Conservation (phyloP, 2,113 vertebrate species). For the Charina bottae region DNA sequence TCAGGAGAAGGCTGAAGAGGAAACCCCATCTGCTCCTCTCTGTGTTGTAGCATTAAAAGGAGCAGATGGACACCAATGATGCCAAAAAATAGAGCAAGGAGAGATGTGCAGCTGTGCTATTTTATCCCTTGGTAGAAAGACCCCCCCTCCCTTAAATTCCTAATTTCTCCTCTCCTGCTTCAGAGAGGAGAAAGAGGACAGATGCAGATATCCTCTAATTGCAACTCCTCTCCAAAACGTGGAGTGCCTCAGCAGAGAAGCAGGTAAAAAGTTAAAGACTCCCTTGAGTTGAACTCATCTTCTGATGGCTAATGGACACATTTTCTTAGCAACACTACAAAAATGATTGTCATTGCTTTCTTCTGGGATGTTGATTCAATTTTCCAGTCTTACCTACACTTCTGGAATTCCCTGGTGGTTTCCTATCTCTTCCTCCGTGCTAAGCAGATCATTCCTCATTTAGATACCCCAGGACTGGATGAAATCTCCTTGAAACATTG, state of each 20-base stretch:
- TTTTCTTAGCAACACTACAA: background rate
- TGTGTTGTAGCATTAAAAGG: constrained; percentile 54
- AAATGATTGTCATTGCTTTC: background rate
- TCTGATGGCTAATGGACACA: background rate
- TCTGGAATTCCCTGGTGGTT: background rate
- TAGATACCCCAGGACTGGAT: background rate
- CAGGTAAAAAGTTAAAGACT: background rate
- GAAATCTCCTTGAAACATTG: background rate
- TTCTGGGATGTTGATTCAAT: background rate
- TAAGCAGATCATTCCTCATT: background rate
- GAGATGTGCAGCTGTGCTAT: constrained; percentile 19
- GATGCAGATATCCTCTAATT: background rate
- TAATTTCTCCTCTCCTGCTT: background rate
- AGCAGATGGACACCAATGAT: constrained; percentile 63
- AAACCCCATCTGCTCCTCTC: constrained; percentile 64
- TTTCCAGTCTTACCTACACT: background rate
- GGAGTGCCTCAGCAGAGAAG: background rate
- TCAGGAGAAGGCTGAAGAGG: constrained; percentile 54
- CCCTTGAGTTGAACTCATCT: background rate
- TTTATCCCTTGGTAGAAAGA: constrained; percentile 21
- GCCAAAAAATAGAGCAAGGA: constrained; percentile 48
- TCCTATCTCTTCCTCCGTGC: background rate
- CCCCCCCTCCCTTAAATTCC: background rate
- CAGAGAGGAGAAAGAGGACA: background rate
- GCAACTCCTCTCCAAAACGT: background rate